A percentile compares a stretch with the other conserved stretches of the same genome.
Conservation (phyloP, 2,113 vertebrate species). For the Polyodon spathula region DNA sequence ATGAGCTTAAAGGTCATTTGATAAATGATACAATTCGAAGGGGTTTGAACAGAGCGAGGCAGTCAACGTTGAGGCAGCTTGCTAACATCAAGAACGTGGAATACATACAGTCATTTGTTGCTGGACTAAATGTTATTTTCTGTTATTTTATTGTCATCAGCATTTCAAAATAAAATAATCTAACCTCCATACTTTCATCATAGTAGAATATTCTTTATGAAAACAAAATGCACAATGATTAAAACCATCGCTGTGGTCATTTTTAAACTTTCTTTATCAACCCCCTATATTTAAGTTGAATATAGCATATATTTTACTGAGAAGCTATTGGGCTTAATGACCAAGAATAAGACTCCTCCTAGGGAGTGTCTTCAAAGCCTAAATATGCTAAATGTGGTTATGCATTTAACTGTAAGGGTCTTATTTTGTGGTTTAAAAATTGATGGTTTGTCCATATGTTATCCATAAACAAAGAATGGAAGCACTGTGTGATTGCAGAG, state of each 20-base stretch:
- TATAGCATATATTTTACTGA: constrained; percentile 74
- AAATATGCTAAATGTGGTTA: constrained; percentile 57
- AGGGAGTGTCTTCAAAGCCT: constrained; percentile 46
- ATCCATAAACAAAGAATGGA: constrained; percentile 61
- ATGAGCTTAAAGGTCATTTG: no score
- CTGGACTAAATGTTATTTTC: no score
- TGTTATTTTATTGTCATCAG: no score
- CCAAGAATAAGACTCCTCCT: constrained; percentile 65
- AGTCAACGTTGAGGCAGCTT: no score
- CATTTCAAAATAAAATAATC: no score
- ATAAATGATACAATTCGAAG: no score
- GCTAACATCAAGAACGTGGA: no score
- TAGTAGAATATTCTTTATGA: no score
- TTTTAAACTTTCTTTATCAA: constrained; percentile 64
- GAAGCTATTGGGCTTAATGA: constrained; percentile 64
- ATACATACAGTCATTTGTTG: no score
- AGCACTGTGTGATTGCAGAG: constrained; percentile 62
- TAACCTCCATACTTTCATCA: no score
- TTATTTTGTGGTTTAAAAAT: constrained; percentile 69
- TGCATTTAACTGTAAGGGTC: constrained; percentile 63
- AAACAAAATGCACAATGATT: constrained; percentile 52
- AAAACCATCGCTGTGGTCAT: constrained; percentile 53
- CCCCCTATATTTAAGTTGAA: constrained; percentile 78
- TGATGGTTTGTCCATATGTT: constrained; percentile 56
- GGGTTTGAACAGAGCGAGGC: no score